These are phyloP conservation scores for Rhinogobius similis DNA, from an alignment of 2,113 vertebrate genomes.

Conservation along the genomic window DNA sequence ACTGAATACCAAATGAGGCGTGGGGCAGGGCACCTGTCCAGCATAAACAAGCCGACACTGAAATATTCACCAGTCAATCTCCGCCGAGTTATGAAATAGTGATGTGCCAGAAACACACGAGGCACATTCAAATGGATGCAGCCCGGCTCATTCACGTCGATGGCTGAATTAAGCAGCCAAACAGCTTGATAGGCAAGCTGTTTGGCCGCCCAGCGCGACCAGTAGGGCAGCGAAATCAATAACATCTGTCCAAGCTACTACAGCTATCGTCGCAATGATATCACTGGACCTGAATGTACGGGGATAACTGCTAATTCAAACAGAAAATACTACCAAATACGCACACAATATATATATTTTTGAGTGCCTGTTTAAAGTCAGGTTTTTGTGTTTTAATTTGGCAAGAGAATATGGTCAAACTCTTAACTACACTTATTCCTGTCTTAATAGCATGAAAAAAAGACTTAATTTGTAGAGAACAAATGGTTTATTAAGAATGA, in stretches of 20 bases:
- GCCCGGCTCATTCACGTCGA: constrained; percentile 21
- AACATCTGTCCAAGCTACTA: constrained; percentile 30
- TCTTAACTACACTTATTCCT: too few species aligned
- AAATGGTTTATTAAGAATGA: too few species aligned
- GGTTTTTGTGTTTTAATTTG: too few species aligned
- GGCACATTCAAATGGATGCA: constrained; percentile 30
- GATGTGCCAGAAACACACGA: constrained; percentile 32
- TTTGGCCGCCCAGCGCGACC: constrained; percentile 32
- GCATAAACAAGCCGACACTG: constrained; percentile 28
- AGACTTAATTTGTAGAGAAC: too few species aligned
- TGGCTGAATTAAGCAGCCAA: constrained; percentile 28
- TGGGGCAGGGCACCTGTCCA: constrained; percentile 26
- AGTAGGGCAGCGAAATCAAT: constrained; percentile 26
- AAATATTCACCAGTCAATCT: constrained; percentile 27
- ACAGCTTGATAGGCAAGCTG: constrained; percentile 47
- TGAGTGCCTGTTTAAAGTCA: too few species aligned
- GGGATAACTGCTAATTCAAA: neutral
- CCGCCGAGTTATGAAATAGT: constrained; percentile 40
- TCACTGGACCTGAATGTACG: constrained; percentile 3
- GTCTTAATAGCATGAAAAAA: too few species aligned
- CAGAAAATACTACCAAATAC: neutral
- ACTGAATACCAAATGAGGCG: constrained; percentile 30
- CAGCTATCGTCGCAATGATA: neutral
- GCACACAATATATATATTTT: too few species aligned
- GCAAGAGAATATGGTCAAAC: too few species aligned